A percentile compares a stretch with the other conserved stretches of the same genome.
These are phyloP conservation scores for Cheilosia scutellata DNA, from an alignment of 2,888 invertebrate species.

Conservation along the genomic window DNA sequence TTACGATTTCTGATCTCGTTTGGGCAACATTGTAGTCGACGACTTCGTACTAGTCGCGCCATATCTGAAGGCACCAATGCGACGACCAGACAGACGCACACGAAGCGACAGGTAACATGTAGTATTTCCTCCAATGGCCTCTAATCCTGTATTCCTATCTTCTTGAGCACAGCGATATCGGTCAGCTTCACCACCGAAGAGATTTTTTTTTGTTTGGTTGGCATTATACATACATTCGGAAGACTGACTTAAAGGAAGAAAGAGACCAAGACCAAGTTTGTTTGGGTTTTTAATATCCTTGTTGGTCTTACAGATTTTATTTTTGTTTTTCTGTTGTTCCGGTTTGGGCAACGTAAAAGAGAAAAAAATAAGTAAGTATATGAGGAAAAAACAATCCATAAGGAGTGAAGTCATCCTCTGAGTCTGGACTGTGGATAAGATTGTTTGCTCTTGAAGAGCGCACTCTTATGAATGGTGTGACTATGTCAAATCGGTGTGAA, in stretches of 20 bases:
- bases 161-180: slow-evolving; percentile 22
- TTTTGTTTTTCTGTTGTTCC: neutral
- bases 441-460: slow-evolving; percentile 23
- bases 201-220: neutral
- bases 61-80: slow-evolving; percentile 35
- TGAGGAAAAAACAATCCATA: slow-evolving; percentile 26
- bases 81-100: slow-evolving; percentile 45
- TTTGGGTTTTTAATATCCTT: slow-evolving; percentile 57
- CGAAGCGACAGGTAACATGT: slow-evolving; percentile 58
- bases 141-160: slow-evolving; percentile 8
- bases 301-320: slow-evolving; percentile 15
- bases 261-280: slow-evolving; percentile 28
- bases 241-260: slow-evolving; percentile 18
- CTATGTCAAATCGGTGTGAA: slow-evolving; percentile 67
- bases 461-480: slow-evolving; percentile 63
- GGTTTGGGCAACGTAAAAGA: slow-evolving; percentile 3
- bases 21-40: slow-evolving; percentile 57
- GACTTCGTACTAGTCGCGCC: slow-evolving; percentile 51
- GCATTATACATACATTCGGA: neutral
- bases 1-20: slow-evolving; percentile 66
- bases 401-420: slow-evolving; percentile 52
- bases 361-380: neutral
- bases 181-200: slow-evolving; percentile 14
- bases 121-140: neutral
- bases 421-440: slow-evolving; percentile 14